Evolutionary conservation across 2,113 vertebrate genomes (phyloP).

Genomic region (Ranitomeya imitator): DNA sequence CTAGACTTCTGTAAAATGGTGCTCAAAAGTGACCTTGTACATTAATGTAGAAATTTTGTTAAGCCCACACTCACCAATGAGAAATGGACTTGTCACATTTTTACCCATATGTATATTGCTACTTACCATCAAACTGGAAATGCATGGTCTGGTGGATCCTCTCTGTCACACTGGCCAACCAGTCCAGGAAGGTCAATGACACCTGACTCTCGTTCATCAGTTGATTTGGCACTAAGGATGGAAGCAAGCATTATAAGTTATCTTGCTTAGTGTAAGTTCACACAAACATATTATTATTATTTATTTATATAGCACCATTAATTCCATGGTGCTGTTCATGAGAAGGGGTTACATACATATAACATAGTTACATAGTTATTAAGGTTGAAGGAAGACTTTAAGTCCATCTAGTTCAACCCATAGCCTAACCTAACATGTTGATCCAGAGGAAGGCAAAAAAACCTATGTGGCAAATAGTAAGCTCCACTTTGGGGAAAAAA

Average conservation of each 20-base stretch:
- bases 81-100: background rate
- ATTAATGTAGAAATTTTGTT: background rate
- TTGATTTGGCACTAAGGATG: constrained; percentile 73
- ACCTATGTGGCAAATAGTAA: no score
- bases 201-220: constrained; percentile 80
- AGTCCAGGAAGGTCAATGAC: constrained; percentile 85
- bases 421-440: no score
- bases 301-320: no score
- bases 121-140: constrained; percentile 88
- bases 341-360: no score
- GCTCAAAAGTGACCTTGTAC: background rate
- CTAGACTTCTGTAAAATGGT: background rate
- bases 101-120: background rate
- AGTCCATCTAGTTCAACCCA: no score
- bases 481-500: no score
- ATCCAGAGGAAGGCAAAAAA: no score
- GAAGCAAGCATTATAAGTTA: background rate
- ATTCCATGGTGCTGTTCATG: no score
- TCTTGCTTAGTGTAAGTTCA: no score
- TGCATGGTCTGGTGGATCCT: constrained; percentile 93
- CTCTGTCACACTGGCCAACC: constrained; percentile 87
- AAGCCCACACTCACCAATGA: background rate
- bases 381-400: no score
- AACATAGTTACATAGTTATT: no score
- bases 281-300: no score